Evolutionary conservation across 2,888 invertebrate genomes (phyloP), one percentile per base, ranked within the genome.

Genomic region (Vanessa cardui): DNA sequence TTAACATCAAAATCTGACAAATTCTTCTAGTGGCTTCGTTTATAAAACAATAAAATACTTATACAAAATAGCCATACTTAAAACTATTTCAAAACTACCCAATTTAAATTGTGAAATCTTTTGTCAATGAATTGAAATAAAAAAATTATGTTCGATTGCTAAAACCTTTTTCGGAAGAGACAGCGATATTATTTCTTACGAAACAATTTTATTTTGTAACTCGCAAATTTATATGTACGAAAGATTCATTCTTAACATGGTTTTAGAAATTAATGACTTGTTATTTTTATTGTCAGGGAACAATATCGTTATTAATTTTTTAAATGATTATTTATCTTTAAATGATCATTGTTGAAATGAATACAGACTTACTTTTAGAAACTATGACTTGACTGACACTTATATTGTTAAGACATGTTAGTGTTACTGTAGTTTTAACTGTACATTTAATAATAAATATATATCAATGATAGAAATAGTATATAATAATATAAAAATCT

Each of bases 81-180:
- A 54, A 54, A 54, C 26, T 39, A 9, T 56, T 56, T 39, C 56
- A 56, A 56, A 39, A 39, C 18, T 39, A 18, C 9, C 21, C 16
- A 15, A 26, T 26, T 9, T 26, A 56, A 56, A 56, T 56, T 56
- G 56, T 33, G 56, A 56, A 56, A 56, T 56, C 56, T 39, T 20
- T 56, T 56, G 52, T 70, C 58, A 58, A 54, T 62, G 66, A 47
- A n/a, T n/a, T n/a, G n/a, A n/a, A n/a, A n/a, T n/a, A n/a, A n/a
- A n/a, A n/a, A 60, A 73, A 71, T 69, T 44, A 58, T 68, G 64
- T 72, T 64, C 72, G 68, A 67, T 64, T 67, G 72, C 68, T 63
- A 62, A 62, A 66, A 66, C 54, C 59, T 26, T 54, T 67, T 62
- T 67, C 56, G 69, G 70, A 66, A 73, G 70, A 39, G 39, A 39